Evolutionary conservation across 1,140 invertebrate genomes (phyloP).

Genomic region (Drosophila subpulchrella): DNA sequence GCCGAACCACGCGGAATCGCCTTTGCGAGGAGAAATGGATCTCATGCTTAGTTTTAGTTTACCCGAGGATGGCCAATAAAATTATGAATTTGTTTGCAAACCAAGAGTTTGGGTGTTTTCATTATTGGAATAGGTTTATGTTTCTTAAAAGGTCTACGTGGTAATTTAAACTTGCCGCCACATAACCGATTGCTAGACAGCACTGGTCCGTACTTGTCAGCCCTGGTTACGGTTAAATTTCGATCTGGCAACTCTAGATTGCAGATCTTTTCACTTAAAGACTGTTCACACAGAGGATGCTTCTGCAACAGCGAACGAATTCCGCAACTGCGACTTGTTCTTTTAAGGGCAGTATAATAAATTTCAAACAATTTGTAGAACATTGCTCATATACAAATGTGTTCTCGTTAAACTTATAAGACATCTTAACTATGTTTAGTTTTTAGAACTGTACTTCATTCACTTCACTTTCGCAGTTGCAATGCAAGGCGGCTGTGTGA

Average conservation of each 20-base stretch:
- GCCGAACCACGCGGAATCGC: constrained; percentile 11
- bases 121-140: not conserved
- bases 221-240: not conserved
- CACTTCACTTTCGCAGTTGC: too few species aligned
- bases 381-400: too few species aligned
- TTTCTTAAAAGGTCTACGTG: not conserved
- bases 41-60: constrained; percentile 68
- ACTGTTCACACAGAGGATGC: too few species aligned
- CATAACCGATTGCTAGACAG: not conserved
- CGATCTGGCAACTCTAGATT: not conserved
- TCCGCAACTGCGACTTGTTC: too few species aligned
- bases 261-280: too few species aligned
- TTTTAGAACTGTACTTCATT: too few species aligned
- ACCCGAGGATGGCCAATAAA: constrained; percentile 58
- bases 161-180: not conserved
- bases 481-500: too few species aligned
- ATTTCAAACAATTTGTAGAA: too few species aligned
- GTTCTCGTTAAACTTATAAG: too few species aligned
- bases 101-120: constrained; percentile 13
- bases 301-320: too few species aligned
- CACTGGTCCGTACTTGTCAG: not conserved
- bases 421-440: too few species aligned
- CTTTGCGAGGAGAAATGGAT: constrained; percentile 53
- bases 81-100: constrained; percentile 55
- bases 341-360: too few species aligned